Evolutionary conservation across 2,113 vertebrate species (phyloP).

Genomic region (Oryzias celebensis): DNA sequence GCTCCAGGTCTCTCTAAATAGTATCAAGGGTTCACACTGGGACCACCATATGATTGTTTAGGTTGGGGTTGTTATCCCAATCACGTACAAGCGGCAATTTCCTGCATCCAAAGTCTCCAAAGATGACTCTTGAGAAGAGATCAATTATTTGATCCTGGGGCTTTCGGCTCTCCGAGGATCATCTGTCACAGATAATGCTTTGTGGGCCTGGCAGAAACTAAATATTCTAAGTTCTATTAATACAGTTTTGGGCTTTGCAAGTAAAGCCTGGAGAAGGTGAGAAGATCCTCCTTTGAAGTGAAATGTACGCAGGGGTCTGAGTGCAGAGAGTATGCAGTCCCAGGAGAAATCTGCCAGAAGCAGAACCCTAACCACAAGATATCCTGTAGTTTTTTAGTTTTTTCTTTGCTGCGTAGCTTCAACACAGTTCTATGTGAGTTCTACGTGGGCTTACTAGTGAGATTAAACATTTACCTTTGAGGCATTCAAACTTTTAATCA

Average conservation of each 20-base stretch:
- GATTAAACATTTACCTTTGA: background rate
- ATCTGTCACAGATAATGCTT: conserved; percentile 32
- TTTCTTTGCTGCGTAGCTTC: too few species aligned
- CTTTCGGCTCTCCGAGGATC: conserved; percentile 26
- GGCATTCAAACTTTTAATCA: background rate
- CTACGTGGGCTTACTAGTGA: background rate
- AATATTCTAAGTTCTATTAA: conserved; percentile 2
- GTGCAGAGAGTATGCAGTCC: background rate
- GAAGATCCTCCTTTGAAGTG: conserved; percentile 1
- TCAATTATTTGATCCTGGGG: conserved; percentile 55
- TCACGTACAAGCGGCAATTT: conserved; percentile 51
- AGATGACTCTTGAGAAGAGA: conserved; percentile 51
- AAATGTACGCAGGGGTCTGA: background rate
- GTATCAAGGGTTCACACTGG: conserved; percentile 36
- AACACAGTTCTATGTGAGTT: too few species aligned
- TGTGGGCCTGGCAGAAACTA: conserved; percentile 7
- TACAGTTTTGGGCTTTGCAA: conserved; percentile 1
- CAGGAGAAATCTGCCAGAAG: conserved; percentile 5
- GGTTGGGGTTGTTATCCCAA: conserved; percentile 25
- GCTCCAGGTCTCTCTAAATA: conserved; percentile 58
- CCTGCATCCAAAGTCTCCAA: conserved; percentile 47
- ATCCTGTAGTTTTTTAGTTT: too few species aligned
- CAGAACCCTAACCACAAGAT: conserved; percentile 29
- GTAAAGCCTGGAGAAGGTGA: background rate
- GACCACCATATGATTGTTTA: conserved; percentile 39